Percentiles rank a stretch among this genome's conserved stretches.
Conservation (phyloP, 2,113 vertebrate species). For the Emydocephalus ijimae region DNA sequence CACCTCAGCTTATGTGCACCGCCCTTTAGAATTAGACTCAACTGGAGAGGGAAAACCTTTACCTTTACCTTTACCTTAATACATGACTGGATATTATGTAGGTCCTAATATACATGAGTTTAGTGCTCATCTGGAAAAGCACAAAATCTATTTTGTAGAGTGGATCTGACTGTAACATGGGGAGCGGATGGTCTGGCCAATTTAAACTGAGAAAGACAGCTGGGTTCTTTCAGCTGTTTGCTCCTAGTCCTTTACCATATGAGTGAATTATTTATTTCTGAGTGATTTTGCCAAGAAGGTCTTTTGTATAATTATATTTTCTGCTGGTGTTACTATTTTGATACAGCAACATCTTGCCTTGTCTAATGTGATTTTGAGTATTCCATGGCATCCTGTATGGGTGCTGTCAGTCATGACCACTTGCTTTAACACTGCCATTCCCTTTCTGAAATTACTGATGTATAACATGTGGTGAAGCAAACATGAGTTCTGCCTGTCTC, state of each 20-base stretch:
- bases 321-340: neutral
- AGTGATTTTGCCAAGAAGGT: neutral
- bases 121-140: neutral
- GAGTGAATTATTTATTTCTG: neutral
- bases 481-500: neutral
- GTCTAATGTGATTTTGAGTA: neutral
- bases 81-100: neutral
- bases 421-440: neutral
- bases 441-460: neutral
- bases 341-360: neutral
- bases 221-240: neutral
- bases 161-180: neutral
- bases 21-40: neutral
- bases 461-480: neutral
- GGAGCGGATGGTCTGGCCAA: neutral
- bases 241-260: neutral
- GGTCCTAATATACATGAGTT: neutral
- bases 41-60: neutral
- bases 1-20: neutral
- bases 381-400: neutral
- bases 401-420: neutral
- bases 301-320: neutral
- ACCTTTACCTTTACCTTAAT: neutral
- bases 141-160: neutral
- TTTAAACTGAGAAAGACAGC: neutral